Base-by-base conservation (phyloP, 2,113 vertebrate species). In the Poeciliopsis occidentalis region DNA sequence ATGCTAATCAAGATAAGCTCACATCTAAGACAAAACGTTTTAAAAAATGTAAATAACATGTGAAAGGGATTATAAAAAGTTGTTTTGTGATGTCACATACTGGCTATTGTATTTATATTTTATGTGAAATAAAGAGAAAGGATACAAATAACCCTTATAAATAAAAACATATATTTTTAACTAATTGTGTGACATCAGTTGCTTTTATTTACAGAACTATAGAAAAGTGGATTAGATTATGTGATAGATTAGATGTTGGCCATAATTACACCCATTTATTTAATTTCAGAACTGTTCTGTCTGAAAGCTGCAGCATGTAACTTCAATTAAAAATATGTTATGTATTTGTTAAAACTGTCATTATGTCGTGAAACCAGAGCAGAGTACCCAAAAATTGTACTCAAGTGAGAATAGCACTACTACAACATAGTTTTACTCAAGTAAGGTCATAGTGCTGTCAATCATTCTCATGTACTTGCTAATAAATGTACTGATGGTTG, bases 1-100 rank as follows among this genome's bases (percentile, higher is more conserved):
- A 41, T 84, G 76, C 88, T 85, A 64, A 87, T 69, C 67, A 82
- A 82, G 44, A 89, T 81, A 89, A 88, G 84, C 81, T 80, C 73
- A 85, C 64, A 81, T 84, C 80, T 83, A 81, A 85, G 75, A 78
- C 60, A 19, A 15, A n/a, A 76, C 11, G 51, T n/a, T 51, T 15
- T 26, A 12, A 4, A 60, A 88, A 88, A 88, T 89, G 76, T 89
- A 82, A 30, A 87, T 87, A 88, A 73, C 65, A 19, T 90, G 73
- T 83, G 85, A 85, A 90, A 85, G 77, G 63, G 17, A 51, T 12
- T 81, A 65, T 64, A 78, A 78, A 83, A 87, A 85, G 10, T 70
- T 76, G 76, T 80, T 88, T 85, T 79, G 81, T 88, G 85, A 80
- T 67, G 62, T 34, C 60, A 70, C 64, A 71, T 83, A 69, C 30